Base-by-base conservation (phyloP, 1,140 invertebrate genomes). In the Myzus persicae region DNA sequence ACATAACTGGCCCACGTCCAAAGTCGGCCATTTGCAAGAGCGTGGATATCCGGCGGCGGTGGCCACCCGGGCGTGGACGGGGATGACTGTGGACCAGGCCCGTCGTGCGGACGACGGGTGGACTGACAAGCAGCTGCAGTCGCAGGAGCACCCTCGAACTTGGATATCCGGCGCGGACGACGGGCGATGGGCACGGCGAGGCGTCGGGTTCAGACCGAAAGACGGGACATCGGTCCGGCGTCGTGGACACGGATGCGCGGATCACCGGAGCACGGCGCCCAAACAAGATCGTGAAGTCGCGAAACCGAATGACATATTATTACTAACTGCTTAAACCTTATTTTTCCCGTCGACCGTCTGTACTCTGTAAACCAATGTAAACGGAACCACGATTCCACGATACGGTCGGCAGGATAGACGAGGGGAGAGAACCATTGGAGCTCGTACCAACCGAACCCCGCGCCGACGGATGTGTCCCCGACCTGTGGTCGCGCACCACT, bases 1-100 rank as follows among this genome's bases (percentile, higher is more conserved):
- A 93, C 38, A 93, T 93, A 93, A 93, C 91, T 93, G 91, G 91
- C 91, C 91, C 91, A 93, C 91, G 91, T 84, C 91, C 91, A 93
- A 93, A 85, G 46, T 85, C 91, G 46, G 91, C 91, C 91, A 93
- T 93, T 93, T 93, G 91, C 76, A 85, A 24, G 24, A 93, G 46
- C 36, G 48, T 85, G 91, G 91, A 93, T 93, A 93, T 84, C 91
- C 81, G 46, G 67, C n/a, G 11, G 38, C 46, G 24, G 81, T 26
- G 36, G 24, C 51, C 36, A 40, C 38, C 26, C 51, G 38, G 54
- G 40, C 22, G 76, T 51, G 31, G 11, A 93, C 76, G 1, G n/a
- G 44, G 14, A 85, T 93, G n/a, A 48, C 76, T 9, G 44, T 31
- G 44, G 48, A 93, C 42, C n/a, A 2, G 20, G 67, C 40, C 67